These are phyloP conservation scores for Leucopsar rothschildi DNA, from an alignment of 2,113 vertebrate genomes.

Conservation along the genomic window DNA sequence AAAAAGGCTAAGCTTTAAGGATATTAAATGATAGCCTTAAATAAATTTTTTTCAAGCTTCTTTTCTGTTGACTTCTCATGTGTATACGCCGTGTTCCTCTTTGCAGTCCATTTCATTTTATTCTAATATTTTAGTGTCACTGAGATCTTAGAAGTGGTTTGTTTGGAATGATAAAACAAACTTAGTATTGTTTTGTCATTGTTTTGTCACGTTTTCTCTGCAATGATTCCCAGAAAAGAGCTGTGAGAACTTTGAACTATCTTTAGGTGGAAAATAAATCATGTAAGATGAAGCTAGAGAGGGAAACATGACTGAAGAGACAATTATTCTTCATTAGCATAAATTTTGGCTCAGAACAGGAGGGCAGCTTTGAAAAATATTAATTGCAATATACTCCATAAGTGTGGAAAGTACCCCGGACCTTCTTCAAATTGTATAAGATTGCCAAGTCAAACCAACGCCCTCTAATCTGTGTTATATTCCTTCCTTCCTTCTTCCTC, in stretches of 20 bases:
- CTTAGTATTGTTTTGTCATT: neutral
- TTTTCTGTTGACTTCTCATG: conserved; percentile 40
- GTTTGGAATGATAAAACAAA: neutral
- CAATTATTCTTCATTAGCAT: neutral
- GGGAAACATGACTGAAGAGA: neutral
- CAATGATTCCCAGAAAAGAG: neutral
- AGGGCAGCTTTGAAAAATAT: neutral
- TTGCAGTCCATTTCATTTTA: neutral
- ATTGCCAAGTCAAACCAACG: neutral
- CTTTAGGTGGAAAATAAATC: neutral
- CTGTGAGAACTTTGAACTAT: neutral
- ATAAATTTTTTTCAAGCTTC: conserved; percentile 76
- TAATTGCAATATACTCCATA: neutral
- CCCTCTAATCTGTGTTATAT: neutral
- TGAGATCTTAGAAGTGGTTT: neutral
- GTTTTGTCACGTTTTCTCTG: neutral
- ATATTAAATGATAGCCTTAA: conserved; percentile 67
- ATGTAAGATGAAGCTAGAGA: neutral
- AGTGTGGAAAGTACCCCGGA: neutral
- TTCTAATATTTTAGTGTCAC: neutral
- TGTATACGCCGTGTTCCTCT: neutral
- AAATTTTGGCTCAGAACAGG: neutral
- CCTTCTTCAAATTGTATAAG: neutral
- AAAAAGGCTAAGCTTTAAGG: conserved; percentile 73
- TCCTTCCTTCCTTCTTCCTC: neutral